Conservation (phyloP, 2,888 invertebrate species). For the Panopea generosa region DNA sequence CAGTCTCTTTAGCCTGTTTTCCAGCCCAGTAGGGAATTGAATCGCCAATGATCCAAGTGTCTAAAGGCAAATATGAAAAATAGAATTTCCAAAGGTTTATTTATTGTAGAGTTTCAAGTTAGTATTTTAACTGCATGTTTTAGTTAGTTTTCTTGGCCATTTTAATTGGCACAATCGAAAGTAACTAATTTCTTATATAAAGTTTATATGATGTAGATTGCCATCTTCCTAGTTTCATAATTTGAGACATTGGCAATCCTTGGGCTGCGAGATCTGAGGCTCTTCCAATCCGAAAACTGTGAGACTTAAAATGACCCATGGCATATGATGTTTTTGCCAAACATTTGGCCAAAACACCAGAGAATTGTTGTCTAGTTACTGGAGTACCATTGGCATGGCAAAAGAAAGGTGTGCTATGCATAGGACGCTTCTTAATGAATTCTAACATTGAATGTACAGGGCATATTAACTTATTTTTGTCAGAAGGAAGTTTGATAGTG, state of each 20-base stretch:
- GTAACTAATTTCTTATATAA: too few relatives aligned
- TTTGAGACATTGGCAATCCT: neutral
- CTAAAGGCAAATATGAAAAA: neutral
- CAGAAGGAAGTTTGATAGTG: neutral
- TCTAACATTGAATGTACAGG: neutral
- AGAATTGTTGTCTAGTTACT: neutral
- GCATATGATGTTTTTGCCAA: too few relatives aligned
- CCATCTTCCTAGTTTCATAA: constrained; percentile 12
- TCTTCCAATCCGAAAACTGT: constrained; percentile 23
- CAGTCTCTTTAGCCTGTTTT: neutral
- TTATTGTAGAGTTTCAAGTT: too few relatives aligned
- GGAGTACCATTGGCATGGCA: neutral
- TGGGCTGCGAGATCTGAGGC: constrained; percentile 7
- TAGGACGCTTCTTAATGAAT: neutral
- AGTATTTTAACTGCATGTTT: too few relatives aligned
- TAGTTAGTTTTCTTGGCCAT: too few relatives aligned
- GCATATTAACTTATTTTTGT: neutral
- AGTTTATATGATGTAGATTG: neutral
- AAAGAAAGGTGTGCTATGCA: too few relatives aligned
- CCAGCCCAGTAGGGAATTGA: constrained; percentile 44
- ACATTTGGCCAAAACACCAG: neutral
- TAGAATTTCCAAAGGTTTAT: too few relatives aligned
- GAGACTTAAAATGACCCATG: neutral
- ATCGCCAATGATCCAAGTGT: constrained; percentile 36
- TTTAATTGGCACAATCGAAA: too few relatives aligned